phyloP scores from a whole-genome alignment of 2,113 vertebrate species.

The Orthonyx spaldingii region DNA sequence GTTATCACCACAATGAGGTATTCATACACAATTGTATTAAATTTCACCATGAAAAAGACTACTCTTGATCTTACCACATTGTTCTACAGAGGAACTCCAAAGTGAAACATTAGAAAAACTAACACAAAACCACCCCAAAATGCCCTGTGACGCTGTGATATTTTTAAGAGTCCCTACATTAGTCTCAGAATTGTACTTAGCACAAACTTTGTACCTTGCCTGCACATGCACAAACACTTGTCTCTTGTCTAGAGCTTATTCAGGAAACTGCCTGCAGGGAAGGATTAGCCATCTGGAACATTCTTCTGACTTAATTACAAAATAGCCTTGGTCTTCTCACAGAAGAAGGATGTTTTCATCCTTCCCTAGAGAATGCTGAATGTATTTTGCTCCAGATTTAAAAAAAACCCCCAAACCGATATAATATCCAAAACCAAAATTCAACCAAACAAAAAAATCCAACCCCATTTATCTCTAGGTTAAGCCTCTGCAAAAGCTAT shows the following conservation, averaged over 20 bases:
- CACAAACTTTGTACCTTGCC: slow-evolving; percentile 25
- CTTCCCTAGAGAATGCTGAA: not conserved
- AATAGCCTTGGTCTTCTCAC: not conserved
- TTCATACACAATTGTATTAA: not conserved
- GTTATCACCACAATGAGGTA: not conserved
- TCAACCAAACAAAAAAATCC: not conserved
- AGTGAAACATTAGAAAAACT: not conserved
- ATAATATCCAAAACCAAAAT: not conserved
- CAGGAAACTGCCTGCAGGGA: slow-evolving; percentile 23
- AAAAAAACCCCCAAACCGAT: not conserved
- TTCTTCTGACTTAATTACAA: not conserved
- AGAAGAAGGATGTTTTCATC: not conserved
- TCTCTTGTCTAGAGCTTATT: not conserved
- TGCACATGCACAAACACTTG: not conserved
- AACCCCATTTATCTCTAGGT: not conserved
- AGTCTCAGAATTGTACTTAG: not conserved
- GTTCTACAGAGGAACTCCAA: not conserved
- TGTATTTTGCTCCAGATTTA: not conserved
- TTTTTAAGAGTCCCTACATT: not conserved
- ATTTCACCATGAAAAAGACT: not conserved
- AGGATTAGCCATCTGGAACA: not conserved
- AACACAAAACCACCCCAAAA: not conserved
- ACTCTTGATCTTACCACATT: not conserved
- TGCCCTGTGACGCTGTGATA: not conserved
- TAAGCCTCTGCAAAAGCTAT: not conserved